Percentiles rank a stretch among this genome's conserved stretches.
Evolutionary conservation across 2,797 vertebrate genomes (phyloP).

Genomic region (Poliocrania exsul): DNA sequence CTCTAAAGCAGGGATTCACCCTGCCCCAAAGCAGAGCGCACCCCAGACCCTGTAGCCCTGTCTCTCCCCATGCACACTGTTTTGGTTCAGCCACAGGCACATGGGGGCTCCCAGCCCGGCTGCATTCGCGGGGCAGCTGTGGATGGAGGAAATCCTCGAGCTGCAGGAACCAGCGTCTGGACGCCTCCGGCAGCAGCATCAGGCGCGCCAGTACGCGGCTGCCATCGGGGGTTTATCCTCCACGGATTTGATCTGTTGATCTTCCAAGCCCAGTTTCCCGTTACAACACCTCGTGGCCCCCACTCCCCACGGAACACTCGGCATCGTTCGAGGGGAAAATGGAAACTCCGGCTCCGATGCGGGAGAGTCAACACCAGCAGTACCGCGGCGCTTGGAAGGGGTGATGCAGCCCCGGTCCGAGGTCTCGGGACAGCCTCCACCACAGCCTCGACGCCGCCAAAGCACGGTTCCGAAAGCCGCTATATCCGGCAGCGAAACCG

Average conservation of each 20-base stretch:
- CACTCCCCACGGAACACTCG: not conserved
- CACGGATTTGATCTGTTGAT: fast-evolving
- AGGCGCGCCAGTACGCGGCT: not conserved
- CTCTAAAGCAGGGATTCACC: not conserved
- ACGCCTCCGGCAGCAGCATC: not conserved
- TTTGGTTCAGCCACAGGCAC: not conserved
- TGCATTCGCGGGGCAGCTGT: not conserved
- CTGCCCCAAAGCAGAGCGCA: fast-evolving
- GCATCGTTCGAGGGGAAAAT: not conserved
- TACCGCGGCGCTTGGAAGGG: not conserved
- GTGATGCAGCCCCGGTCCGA: fast-evolving
- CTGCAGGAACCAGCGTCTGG: not conserved
- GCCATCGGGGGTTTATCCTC: not conserved
- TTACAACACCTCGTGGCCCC: not conserved
- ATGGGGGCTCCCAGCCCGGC: not conserved
- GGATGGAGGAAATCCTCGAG: not conserved
- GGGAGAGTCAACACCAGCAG: not conserved
- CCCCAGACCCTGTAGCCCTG: not conserved
- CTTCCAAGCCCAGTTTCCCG: not conserved
- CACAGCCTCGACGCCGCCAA: not conserved
- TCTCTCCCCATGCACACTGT: fast-evolving
- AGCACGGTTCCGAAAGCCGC: not conserved
- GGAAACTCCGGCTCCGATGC: not conserved
- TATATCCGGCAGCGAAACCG: not conserved
- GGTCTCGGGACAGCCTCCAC: not conserved